Evolutionary conservation across 1,140 invertebrate species (phyloP).

Genomic region (Calliphora vicina): DNA sequence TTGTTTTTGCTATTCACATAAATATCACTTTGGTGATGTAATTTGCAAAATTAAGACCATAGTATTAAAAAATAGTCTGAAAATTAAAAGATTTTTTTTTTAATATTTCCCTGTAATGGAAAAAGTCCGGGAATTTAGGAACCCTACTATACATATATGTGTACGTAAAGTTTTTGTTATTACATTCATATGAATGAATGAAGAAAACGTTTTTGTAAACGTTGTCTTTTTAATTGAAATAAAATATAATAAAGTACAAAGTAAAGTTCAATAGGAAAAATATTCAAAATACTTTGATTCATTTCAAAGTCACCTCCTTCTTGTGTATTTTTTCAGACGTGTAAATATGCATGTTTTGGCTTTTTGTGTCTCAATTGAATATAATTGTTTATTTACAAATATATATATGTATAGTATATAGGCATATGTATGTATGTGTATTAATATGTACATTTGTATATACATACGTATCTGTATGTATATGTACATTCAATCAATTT

Average conservation of each 20-base stretch:
- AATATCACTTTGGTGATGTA: too few species aligned
- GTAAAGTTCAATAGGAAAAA: neutral
- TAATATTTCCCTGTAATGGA: too few species aligned
- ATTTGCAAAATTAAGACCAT: too few species aligned
- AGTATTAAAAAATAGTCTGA: too few species aligned
- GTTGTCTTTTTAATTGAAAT: neutral
- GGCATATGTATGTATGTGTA: too few species aligned
- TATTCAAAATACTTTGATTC: neutral
- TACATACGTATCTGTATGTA: neutral
- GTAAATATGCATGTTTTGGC: neutral
- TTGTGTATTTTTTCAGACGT: neutral
- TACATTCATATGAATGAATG: too few species aligned
- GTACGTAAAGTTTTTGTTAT: too few species aligned
- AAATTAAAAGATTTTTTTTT: too few species aligned
- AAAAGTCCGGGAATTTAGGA: too few species aligned
- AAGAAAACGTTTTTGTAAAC: neutral
- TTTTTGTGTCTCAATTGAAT: neutral
- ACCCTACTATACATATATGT: too few species aligned
- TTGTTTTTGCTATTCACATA: too few species aligned
- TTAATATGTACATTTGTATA: too few species aligned
- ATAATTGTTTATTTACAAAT: neutral
- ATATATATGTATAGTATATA: neutral
- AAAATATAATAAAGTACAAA: neutral
- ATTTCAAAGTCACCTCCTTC: neutral
- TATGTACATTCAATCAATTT: constrained; percentile 18